Evolutionary conservation across 2,113 vertebrate species (phyloP).

Genomic region (Galbula dea): DNA sequence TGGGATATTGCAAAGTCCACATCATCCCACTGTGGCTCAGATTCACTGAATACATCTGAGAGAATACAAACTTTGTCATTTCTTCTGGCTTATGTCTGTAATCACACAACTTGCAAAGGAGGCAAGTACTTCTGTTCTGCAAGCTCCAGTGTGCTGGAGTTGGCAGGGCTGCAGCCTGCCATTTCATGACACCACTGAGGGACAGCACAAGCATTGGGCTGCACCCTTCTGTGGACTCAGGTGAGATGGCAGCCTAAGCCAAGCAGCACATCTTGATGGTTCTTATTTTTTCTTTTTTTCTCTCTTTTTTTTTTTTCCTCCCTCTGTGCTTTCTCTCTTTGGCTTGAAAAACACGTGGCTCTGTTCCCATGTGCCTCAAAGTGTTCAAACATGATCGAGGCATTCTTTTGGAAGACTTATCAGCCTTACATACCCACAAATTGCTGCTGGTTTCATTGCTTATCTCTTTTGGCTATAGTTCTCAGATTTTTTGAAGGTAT

Average conservation of each 20-base stretch:
- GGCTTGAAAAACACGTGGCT: background rate
- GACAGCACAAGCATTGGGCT: background rate
- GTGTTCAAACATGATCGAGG: background rate
- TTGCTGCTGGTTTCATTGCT: background rate
- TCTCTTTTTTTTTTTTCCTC: too few relatives aligned
- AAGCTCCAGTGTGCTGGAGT: background rate
- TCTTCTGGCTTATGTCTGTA: background rate
- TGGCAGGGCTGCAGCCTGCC: background rate
- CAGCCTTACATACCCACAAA: background rate
- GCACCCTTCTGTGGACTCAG: background rate
- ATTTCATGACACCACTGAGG: background rate
- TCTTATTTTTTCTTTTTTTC: too few relatives aligned
- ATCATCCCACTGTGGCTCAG: background rate
- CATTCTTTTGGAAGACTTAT: constrained; percentile 3
- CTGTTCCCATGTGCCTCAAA: background rate
- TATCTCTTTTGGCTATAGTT: background rate
- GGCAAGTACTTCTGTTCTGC: background rate
- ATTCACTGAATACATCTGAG: background rate
- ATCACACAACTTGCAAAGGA: background rate
- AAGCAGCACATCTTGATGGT: background rate
- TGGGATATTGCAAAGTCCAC: background rate
- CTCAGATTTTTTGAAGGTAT: background rate
- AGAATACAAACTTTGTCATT: background rate
- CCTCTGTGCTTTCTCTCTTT: background rate
- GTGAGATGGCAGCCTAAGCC: background rate